Conservation (phyloP, 2,797 vertebrate species). For the Urophycis tenuis region DNA sequence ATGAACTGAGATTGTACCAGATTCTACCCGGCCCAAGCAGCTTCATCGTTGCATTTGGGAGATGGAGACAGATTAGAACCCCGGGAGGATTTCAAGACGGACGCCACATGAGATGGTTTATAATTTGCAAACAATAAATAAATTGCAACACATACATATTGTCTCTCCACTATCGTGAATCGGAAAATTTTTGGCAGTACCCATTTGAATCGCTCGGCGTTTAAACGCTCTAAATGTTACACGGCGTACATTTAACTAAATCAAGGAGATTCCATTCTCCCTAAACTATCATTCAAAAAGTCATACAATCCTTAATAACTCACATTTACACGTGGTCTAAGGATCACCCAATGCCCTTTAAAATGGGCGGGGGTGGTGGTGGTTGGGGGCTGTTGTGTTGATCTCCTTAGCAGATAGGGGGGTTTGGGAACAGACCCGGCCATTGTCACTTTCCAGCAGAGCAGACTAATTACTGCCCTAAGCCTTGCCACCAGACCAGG, state of each 20-base stretch:
- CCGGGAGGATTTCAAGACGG: too few species aligned
- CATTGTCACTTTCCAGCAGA: slow-evolving; percentile 50
- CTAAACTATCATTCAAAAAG: not conserved
- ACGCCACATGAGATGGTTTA: too few species aligned
- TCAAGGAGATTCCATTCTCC: not conserved
- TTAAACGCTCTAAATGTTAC: too few species aligned
- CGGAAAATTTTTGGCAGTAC: too few species aligned
- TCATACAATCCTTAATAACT: not conserved
- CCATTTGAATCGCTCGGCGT: too few species aligned
- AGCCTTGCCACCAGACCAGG: slow-evolving; percentile 58
- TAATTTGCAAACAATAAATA: too few species aligned
- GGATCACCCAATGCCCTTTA: not conserved
- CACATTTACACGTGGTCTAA: not conserved
- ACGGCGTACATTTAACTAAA: not conserved
- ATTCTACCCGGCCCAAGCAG: too few species aligned
- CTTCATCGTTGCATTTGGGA: too few species aligned
- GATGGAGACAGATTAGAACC: too few species aligned
- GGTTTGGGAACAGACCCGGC: slow-evolving; percentile 43
- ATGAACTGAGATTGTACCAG: too few species aligned
- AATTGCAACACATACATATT: too few species aligned
- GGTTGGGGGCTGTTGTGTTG: slow-evolving; percentile 8
- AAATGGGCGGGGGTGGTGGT: not conserved
- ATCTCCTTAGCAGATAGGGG: slow-evolving; percentile 14
- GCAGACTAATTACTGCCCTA: slow-evolving; percentile 49
- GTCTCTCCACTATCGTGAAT: too few species aligned